Conservation (phyloP, 2,797 vertebrate species). For the Hyperoplus lanceolatus region DNA sequence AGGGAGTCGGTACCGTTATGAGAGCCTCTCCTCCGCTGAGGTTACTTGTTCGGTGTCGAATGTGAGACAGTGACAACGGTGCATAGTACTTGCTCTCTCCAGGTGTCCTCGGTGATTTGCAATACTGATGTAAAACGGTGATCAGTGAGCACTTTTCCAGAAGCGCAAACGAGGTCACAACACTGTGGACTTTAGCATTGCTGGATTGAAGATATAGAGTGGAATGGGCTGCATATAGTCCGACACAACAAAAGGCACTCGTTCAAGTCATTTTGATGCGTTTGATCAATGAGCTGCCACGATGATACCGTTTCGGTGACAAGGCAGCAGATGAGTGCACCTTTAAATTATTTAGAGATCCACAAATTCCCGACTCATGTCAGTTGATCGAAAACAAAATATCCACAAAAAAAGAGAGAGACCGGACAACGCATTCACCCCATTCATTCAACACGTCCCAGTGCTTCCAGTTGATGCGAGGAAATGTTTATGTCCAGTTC, state of each 20-base stretch:
- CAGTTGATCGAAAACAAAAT: constrained; percentile 35
- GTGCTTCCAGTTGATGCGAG: constrained; percentile 54
- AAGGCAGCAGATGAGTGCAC: constrained; percentile 57
- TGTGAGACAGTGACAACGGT: constrained; percentile 61
- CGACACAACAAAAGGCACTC: constrained; percentile 80
- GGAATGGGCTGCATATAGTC: constrained; percentile 45
- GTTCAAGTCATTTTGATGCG: constrained; percentile 74
- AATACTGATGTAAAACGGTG: constrained; percentile 38
- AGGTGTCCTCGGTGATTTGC: constrained; percentile 44
- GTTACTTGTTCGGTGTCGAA: constrained; percentile 55
- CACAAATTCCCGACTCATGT: constrained; percentile 36
- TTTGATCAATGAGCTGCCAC: constrained; percentile 55
- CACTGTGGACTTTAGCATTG: constrained; percentile 50
- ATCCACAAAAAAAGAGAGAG: constrained; percentile 23
- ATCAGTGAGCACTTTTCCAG: constrained; percentile 37
- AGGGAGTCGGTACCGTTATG: constrained; percentile 50
- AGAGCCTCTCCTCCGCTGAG: constrained; percentile 66
- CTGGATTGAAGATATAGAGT: constrained; percentile 40
- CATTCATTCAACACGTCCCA: constrained; percentile 36
- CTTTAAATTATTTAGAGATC: constrained; percentile 35
- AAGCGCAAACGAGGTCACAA: constrained; percentile 51
- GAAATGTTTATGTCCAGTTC: constrained; percentile 52
- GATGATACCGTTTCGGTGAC: constrained; percentile 43
- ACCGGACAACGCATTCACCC: constrained; percentile 21
- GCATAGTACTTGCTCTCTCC: constrained; percentile 79